Evolutionary conservation across 2,113 vertebrate genomes (phyloP).

Genomic region (Gambusia holbrooki): DNA sequence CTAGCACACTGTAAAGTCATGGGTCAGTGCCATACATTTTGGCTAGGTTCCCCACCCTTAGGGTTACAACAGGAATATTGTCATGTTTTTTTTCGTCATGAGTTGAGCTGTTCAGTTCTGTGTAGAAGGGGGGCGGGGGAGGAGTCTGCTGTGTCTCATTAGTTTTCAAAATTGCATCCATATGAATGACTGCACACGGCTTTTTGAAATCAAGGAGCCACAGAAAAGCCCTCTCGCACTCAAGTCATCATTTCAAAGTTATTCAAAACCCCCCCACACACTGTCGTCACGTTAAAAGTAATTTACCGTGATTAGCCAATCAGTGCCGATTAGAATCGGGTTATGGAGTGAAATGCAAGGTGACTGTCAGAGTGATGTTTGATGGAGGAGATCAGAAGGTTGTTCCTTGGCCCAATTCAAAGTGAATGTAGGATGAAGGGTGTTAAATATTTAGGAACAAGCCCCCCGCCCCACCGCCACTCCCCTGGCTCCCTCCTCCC

Average conservation of each 20-base stretch:
- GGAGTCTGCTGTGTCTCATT: constrained; percentile 58
- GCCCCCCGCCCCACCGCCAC: neutral
- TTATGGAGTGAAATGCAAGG: constrained; percentile 49
- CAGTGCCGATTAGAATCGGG: constrained; percentile 58
- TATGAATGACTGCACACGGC: constrained; percentile 50
- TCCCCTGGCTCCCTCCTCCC: neutral
- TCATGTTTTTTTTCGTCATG: constrained; percentile 20
- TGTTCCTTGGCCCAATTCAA: constrained; percentile 62
- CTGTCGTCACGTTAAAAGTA: constrained; percentile 53
- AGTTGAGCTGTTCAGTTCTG: constrained; percentile 30
- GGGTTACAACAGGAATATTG: constrained; percentile 11
- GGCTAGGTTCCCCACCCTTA: neutral
- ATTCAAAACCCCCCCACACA: constrained; percentile 48
- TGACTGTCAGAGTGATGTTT: constrained; percentile 59
- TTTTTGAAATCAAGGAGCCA: constrained; percentile 58
- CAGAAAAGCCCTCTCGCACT: constrained; percentile 41
- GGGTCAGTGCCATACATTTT: neutral
- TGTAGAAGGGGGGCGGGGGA: constrained; percentile 24
- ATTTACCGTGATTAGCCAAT: constrained; percentile 72
- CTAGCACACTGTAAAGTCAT: constrained; percentile 1
- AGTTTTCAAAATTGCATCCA: constrained; percentile 68
- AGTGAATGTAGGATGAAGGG: constrained; percentile 69
- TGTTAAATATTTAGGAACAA: constrained; percentile 68
- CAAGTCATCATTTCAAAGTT: constrained; percentile 45
- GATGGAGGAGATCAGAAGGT: constrained; percentile 66